A percentile compares a stretch with the other conserved stretches of the same genome.
phyloP scores from a whole-genome alignment of 2,113 vertebrate genomes.

The Rhadina sibilatrix region DNA sequence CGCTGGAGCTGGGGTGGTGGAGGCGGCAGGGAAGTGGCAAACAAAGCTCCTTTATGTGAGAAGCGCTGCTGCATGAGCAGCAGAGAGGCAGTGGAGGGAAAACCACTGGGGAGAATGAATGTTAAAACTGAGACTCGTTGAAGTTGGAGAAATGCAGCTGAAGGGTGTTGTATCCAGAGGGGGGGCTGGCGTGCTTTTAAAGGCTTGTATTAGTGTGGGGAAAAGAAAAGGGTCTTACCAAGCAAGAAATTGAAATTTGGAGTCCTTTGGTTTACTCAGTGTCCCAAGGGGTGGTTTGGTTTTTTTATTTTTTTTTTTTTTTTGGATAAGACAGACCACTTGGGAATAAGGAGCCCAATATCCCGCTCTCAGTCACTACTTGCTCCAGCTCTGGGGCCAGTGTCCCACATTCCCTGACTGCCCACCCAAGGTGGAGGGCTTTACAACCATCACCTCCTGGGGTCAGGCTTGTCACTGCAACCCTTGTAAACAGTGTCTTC shows the following conservation, averaged over 20 bases:
- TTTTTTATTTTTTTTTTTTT: too few species aligned
- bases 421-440: not conserved
- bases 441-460: not conserved
- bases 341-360: not conserved
- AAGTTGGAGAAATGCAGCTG: not conserved
- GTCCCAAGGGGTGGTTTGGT: not conserved
- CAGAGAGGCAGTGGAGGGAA: not conserved
- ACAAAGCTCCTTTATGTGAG: not conserved
- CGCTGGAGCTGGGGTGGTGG: not conserved
- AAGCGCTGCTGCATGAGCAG: not conserved
- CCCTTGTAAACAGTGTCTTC: not conserved
- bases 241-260: not conserved
- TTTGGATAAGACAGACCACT: not conserved
- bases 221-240: not conserved
- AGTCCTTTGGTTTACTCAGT: not conserved
- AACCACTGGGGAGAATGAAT: not conserved
- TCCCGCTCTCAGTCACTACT: fast-evolving
- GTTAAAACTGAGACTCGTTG: not conserved
- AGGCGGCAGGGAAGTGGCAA: not conserved
- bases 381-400: fast-evolving
- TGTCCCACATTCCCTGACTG: fast-evolving
- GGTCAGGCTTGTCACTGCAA: not conserved
- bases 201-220: not conserved
- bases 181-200: not conserved
- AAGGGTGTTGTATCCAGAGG: not conserved